Evolutionary conservation across 2,888 invertebrate species (phyloP), one percentile per base, ranked within the genome.

Genomic region (Galeopsomyia nigrocyanea): DNA sequence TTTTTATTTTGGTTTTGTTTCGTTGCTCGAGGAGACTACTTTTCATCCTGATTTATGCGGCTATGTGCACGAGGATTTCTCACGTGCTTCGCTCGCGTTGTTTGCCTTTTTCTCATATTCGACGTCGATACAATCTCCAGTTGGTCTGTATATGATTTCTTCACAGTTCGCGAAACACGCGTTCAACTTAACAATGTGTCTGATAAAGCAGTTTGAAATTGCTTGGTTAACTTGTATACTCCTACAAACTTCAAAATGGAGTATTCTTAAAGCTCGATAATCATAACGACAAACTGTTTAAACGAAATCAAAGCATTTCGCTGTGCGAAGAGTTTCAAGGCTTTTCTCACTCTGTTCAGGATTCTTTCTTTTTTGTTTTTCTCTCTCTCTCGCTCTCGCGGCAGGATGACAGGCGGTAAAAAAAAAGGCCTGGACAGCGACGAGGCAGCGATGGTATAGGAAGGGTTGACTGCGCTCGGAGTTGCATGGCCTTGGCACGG

Each of bases 381-480:
- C 58, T 47, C 9, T 26, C 22, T 58, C 58, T 50, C 31, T 49
- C 31, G 22, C 31, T 49, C 31, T 17, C 51, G 19, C 39, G 26
- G 68, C 14, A 60, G 71, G 72, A 68, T 74, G 74, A 76, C 76
- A 72, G 68, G 63, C 68, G 66, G 74, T 75, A 75, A 76, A 74
- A n/a, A n/a, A 76, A 74, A 39, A 74, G 68, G 47, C 19, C 39
- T 39, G 10, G 39, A 39, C 5, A 7, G 39, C 47, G 53, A 51
- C 26, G 26, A 26, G 62, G 62, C 47, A 55, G 17, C 26, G 31
- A 21, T 26, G 26, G 26, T 3, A n/a, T 19, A 50, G 66, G 77
- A 77, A 77, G 77, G 77, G 77, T 77, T 77, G 74, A 62, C 60
- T 46, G 47, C 71, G 64, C 51, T 39, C 10, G 72, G 51, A 68